Conservation (phyloP, 2,797 vertebrate species). For the Chromis chromis region DNA sequence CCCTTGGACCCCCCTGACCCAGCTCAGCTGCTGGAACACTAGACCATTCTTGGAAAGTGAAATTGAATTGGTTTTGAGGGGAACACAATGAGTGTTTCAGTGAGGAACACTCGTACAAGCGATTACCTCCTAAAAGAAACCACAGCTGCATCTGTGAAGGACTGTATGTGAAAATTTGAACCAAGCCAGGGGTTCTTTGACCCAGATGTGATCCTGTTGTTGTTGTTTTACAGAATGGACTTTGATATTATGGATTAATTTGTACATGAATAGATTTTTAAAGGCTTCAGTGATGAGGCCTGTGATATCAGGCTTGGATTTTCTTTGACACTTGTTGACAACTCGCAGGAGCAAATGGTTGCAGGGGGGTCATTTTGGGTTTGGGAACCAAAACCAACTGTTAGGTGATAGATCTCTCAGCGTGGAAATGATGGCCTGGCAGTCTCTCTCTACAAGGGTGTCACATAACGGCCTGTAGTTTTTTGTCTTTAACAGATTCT, state of each 20-base stretch:
- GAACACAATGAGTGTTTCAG: conserved; percentile 70
- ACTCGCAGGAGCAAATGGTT: conserved; percentile 71
- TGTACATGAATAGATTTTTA: conserved; percentile 1
- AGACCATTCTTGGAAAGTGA: conserved; percentile 77
- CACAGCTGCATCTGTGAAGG: conserved; percentile 61
- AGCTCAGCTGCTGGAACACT: conserved; percentile 80
- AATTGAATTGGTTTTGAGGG: conserved; percentile 76
- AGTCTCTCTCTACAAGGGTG: conserved; percentile 67
- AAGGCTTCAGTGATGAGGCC: background rate
- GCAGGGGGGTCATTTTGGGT: conserved; percentile 54
- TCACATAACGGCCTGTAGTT: conserved; percentile 61
- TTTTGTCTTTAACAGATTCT: conserved; percentile 71
- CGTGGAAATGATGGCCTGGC: conserved; percentile 67
- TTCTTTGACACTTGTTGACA: conserved; percentile 62
- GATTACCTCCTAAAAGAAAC: conserved; percentile 63
- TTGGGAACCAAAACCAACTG: conserved; percentile 73
- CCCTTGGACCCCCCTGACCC: conserved; percentile 61
- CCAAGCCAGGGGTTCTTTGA: conserved; percentile 16
- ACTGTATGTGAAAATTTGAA: conserved; percentile 42
- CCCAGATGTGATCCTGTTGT: conserved; percentile 26
- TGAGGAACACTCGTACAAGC: conserved; percentile 56
- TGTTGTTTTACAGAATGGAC: conserved; percentile 7
- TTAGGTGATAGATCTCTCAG: conserved; percentile 72
- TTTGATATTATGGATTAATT: background rate
- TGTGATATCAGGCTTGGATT: conserved; percentile 26